Evolutionary conservation across 2,113 vertebrate genomes (phyloP).

Genomic region (Erythrocercus mccallii): DNA sequence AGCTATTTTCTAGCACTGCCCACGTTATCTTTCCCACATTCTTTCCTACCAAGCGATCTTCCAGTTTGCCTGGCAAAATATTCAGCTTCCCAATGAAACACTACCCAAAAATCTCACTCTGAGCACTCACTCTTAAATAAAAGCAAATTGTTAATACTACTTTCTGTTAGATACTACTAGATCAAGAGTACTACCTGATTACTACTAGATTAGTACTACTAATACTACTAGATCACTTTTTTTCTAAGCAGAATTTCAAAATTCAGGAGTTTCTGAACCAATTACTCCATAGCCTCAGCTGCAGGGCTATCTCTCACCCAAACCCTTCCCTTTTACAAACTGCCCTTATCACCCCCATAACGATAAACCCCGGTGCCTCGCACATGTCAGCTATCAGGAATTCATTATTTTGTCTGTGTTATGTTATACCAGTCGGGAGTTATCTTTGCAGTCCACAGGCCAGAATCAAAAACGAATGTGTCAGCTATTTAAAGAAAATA

Average conservation of each 20-base stretch:
- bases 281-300: neutral
- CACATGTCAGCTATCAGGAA: constrained; percentile 83
- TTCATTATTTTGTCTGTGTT: constrained; percentile 82
- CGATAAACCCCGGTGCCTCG: constrained; percentile 42
- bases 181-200: no score
- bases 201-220: no score
- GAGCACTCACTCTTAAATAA: neutral
- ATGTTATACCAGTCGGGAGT: constrained; percentile 78
- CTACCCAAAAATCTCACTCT: neutral
- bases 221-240: neutral
- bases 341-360: constrained; percentile 23
- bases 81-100: neutral
- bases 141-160: neutral
- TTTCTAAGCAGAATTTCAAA: neutral
- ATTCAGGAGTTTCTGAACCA: neutral
- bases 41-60: neutral
- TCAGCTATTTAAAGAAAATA: constrained; percentile 83
- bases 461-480: constrained; percentile 73
- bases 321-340: constrained; percentile 32
- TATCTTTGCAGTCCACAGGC: constrained; percentile 75
- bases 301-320: constrained; percentile 9
- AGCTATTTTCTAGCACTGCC: neutral
- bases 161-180: neutral
- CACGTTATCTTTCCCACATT: neutral
- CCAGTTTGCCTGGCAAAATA: neutral